phyloP scores from a whole-genome alignment of 2,888 invertebrate species.

The Sphinx pinastri region DNA sequence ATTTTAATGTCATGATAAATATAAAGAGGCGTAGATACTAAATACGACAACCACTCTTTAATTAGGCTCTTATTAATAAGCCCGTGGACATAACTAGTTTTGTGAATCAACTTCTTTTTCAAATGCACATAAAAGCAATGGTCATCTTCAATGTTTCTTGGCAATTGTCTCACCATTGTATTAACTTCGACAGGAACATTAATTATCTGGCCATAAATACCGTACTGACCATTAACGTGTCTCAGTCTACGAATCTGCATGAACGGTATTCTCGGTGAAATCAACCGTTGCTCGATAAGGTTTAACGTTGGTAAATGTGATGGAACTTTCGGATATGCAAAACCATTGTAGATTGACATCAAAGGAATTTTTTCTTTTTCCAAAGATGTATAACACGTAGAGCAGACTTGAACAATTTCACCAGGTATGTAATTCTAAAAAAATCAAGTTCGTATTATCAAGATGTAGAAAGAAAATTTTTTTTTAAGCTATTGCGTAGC shows the following conservation, averaged over 20 bases:
- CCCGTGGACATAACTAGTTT: no score
- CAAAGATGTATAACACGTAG: no score
- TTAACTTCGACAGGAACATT: conserved; percentile 46
- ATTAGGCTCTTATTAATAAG: no score
- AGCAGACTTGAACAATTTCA: no score
- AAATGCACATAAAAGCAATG: conserved; percentile 33
- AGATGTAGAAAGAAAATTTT: no score
- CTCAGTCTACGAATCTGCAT: conserved; percentile 48
- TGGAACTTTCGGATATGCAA: conserved; percentile 52
- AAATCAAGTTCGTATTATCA: no score
- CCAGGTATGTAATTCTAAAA: no score
- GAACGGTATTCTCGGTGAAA: conserved; percentile 43
- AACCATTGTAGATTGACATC: conserved; percentile 51
- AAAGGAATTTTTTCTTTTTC: conserved; percentile 41
- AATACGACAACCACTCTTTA: no score
- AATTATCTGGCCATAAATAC: conserved; percentile 47
- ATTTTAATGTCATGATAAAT: no score
- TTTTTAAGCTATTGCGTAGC: no score
- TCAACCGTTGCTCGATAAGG: conserved; percentile 52
- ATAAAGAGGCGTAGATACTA: no score
- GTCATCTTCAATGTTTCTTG: conserved; percentile 44
- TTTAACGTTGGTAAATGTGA: conserved; percentile 48
- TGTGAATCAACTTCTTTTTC: no score
- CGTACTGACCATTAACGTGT: conserved; percentile 40
- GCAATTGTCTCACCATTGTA: conserved; percentile 44